phyloP scores from a whole-genome alignment of 2,797 vertebrate genomes.

The Siniperca obscura region DNA sequence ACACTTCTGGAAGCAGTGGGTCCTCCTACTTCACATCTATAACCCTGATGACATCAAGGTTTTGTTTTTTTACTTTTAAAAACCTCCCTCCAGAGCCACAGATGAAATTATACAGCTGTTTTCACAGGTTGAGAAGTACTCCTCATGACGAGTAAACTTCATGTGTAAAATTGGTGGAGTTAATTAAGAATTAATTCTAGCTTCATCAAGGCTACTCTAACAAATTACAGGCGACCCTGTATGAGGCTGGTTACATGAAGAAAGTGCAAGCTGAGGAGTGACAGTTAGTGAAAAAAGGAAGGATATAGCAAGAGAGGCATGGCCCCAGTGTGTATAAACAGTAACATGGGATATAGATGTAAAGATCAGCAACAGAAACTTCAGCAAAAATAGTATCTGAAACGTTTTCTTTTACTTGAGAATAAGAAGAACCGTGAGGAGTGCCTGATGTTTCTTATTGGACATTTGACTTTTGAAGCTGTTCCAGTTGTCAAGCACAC shows the following conservation, averaged over 20 bases:
- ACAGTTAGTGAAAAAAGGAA: background rate
- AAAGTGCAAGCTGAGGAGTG: constrained; percentile 25
- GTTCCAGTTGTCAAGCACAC: constrained; percentile 57
- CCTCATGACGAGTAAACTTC: background rate
- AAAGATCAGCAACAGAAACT: constrained; percentile 49
- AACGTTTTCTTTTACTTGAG: constrained; percentile 54
- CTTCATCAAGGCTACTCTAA: constrained; percentile 15
- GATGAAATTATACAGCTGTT: background rate
- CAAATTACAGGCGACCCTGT: constrained; percentile 18
- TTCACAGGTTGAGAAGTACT: background rate
- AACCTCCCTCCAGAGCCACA: background rate
- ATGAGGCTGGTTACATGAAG: constrained; percentile 7
- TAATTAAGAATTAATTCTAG: background rate
- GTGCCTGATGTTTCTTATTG: constrained; percentile 52
- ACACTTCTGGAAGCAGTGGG: background rate
- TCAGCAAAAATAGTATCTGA: constrained; percentile 56
- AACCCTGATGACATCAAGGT: too few species aligned
- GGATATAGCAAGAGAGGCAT: constrained; percentile 13
- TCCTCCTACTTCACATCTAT: background rate
- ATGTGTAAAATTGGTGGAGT: constrained; percentile 6
- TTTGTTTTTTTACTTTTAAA: background rate
- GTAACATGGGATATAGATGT: constrained; percentile 38
- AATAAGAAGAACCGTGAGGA: constrained; percentile 32
- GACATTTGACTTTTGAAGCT: constrained; percentile 58
- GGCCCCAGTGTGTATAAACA: constrained; percentile 55